phyloP scores from a whole-genome alignment of 2,888 invertebrate genomes.

The Drosophila trichaetosa region DNA sequence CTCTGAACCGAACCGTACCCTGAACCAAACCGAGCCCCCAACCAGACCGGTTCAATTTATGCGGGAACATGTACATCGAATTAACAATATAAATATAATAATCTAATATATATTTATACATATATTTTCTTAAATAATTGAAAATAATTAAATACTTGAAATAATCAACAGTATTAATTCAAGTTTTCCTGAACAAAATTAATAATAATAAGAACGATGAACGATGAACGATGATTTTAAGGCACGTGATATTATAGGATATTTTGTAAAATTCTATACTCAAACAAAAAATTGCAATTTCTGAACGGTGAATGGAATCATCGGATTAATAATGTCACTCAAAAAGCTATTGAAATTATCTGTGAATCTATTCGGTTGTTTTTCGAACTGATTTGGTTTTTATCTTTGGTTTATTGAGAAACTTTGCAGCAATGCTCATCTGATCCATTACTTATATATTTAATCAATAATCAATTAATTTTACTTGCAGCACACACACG shows the following conservation, averaged over 20 bases:
- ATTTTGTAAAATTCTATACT: background rate
- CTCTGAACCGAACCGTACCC: background rate
- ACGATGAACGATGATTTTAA: background rate
- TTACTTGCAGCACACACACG: slow-evolving; percentile 1
- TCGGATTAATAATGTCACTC: background rate
- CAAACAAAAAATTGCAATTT: background rate
- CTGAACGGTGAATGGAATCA: background rate
- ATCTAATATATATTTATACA: background rate
- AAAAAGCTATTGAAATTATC: background rate
- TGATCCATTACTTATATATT: background rate
- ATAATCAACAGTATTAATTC: background rate
- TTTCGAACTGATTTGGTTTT: background rate
- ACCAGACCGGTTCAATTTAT: background rate
- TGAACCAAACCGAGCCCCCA: background rate
- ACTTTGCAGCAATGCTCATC: background rate
- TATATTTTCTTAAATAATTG: background rate
- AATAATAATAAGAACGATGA: background rate
- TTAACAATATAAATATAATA: background rate
- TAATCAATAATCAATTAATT: background rate
- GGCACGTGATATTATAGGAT: background rate
- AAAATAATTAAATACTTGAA: background rate
- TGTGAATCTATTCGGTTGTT: background rate
- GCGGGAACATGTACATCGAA: background rate
- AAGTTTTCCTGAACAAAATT: background rate
- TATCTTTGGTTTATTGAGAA: background rate